Conservation (phyloP, 2,888 invertebrate genomes). For the Marronus borbonicus region DNA sequence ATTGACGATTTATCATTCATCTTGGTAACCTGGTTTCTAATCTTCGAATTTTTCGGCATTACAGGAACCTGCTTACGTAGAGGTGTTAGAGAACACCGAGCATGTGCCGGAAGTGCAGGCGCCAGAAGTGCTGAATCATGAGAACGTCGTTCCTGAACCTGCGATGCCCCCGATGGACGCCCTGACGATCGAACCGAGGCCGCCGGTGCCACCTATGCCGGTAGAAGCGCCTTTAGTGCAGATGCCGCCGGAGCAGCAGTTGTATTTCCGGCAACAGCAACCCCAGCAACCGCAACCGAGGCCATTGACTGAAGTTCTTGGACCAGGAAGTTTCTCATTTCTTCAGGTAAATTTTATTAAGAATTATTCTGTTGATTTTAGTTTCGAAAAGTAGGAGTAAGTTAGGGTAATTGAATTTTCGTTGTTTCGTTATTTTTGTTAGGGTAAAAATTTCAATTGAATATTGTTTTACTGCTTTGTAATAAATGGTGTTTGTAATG, state of each 20-base stretch:
- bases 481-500: too few species aligned
- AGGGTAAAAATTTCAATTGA: too few species aligned
- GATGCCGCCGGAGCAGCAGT: conserved; percentile 61
- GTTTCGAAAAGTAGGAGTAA: too few species aligned
- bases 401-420: too few species aligned
- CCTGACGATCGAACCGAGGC: conserved; percentile 50
- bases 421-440: too few species aligned
- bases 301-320: conserved; percentile 84
- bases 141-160: conserved; percentile 51
- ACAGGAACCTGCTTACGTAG: conserved; percentile 53
- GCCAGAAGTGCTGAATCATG: conserved; percentile 52
- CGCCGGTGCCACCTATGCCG: conserved; percentile 51
- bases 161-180: conserved; percentile 51
- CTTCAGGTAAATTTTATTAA: conserved; percentile 76
- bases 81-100: conserved; percentile 50
- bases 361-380: too few species aligned
- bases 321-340: conserved; percentile 85
- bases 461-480: too few species aligned
- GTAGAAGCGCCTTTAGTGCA: conserved; percentile 57
- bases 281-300: conserved; percentile 69
- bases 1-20: too few species aligned
- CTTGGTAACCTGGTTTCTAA: too few species aligned
- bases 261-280: conserved; percentile 62
- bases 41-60: neutral
- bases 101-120: conserved; percentile 51